These are phyloP conservation scores for Eufriesea mexicana DNA, from an alignment of 1,140 invertebrate species.

Conservation along the genomic window DNA sequence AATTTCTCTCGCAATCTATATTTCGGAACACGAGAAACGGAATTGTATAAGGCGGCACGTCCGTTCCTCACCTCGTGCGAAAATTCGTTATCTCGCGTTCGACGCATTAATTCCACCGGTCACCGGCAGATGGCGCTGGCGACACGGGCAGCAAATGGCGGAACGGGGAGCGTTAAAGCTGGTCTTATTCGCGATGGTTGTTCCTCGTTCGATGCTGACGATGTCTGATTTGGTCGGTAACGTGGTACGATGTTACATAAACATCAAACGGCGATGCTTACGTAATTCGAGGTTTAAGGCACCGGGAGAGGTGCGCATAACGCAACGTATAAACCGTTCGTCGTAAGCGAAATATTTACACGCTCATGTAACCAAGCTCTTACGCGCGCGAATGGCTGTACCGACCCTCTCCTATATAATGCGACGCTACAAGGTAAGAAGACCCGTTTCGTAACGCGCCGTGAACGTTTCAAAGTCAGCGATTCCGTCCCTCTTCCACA, in stretches of 20 bases:
- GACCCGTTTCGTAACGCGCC: constrained; percentile 71
- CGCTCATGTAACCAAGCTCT: constrained; percentile 75
- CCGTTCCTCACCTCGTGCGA: too few species aligned
- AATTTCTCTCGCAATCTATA: too few species aligned
- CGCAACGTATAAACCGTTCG: constrained; percentile 61
- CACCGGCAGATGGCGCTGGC: neutral
- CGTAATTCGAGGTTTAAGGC: constrained; percentile 70
- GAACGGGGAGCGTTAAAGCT: too few species aligned
- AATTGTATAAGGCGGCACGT: too few species aligned
- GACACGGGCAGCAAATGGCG: too few species aligned
- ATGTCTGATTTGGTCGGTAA: constrained; percentile 67
- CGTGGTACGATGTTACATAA: constrained; percentile 68
- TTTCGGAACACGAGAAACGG: too few species aligned
- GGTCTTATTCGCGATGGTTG: neutral
- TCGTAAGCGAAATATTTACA: constrained; percentile 77
- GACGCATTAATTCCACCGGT: neutral
- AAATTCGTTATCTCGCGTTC: neutral
- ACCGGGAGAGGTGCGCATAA: constrained; percentile 58
- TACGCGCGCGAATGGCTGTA: constrained; percentile 69
- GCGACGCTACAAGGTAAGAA: constrained; percentile 70
- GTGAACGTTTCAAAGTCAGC: constrained; percentile 72
- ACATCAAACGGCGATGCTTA: constrained; percentile 69
- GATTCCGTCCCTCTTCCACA: constrained; percentile 4
- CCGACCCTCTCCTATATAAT: constrained; percentile 68
- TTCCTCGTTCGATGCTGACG: constrained; percentile 6